Conservation (phyloP, 2,797 vertebrate genomes). For the Xyrichtys novacula region DNA sequence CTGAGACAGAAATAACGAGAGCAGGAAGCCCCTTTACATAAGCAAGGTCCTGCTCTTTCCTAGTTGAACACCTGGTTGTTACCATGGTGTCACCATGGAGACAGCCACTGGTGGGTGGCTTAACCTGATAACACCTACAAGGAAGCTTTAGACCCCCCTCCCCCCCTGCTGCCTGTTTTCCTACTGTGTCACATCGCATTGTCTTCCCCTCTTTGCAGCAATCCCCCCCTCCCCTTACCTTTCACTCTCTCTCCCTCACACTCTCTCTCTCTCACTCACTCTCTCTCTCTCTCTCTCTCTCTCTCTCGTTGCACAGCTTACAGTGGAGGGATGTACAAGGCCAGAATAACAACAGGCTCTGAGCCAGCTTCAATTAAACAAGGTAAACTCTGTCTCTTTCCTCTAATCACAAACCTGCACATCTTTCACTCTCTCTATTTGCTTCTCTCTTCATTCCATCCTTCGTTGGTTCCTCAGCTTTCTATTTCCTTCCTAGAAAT, state of each 20-base stretch:
- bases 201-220: slow-evolving; percentile 44
- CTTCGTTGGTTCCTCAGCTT: slow-evolving; percentile 5
- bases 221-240: slow-evolving; percentile 33
- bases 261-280: slow-evolving; percentile 4
- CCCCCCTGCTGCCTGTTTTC: slow-evolving; percentile 32
- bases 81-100: slow-evolving; percentile 77
- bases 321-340: slow-evolving; percentile 61
- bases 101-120: slow-evolving; percentile 68
- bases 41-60: slow-evolving; percentile 37
- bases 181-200: slow-evolving; percentile 46
- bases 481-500: not conserved
- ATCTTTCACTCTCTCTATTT: slow-evolving; percentile 3
- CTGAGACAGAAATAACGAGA: slow-evolving; percentile 22
- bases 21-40: slow-evolving; percentile 35
- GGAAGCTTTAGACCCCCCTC: slow-evolving; percentile 39
- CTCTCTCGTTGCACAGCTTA: slow-evolving; percentile 18
- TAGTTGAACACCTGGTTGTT: slow-evolving; percentile 72
- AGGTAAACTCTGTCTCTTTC: slow-evolving; percentile 16
- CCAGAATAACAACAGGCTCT: slow-evolving; percentile 45
- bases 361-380: slow-evolving; percentile 41
- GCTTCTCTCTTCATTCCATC: slow-evolving; percentile 7
- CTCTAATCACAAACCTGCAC: slow-evolving; percentile 12
- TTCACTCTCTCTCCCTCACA: slow-evolving; percentile 18
- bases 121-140: slow-evolving; percentile 77
- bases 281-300: slow-evolving; percentile 21